phyloP scores from a whole-genome alignment of 2,888 invertebrate species.

The Bellardia bayeri region DNA sequence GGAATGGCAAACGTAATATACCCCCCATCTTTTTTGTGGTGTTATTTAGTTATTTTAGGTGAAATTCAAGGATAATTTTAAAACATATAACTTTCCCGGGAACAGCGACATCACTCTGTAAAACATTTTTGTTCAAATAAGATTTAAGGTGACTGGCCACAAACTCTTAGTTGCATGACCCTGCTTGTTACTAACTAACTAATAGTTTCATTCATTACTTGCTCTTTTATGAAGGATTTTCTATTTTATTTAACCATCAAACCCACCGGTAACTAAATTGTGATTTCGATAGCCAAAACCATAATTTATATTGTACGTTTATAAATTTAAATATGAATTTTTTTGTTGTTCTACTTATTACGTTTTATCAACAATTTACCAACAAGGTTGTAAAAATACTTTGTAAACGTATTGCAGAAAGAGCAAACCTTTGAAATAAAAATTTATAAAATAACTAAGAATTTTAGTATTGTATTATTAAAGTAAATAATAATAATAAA shows the following conservation, averaged over 20 bases:
- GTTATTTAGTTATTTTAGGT: too few relatives aligned
- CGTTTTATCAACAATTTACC: conserved; percentile 51
- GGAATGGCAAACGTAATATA: too few relatives aligned
- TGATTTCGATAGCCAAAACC: conserved; percentile 73
- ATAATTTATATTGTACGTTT: conserved; percentile 72
- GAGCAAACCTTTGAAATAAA: conserved; percentile 18
- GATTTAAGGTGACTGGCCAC: too few relatives aligned
- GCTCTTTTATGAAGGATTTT: conserved; percentile 26
- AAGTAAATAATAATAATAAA: too few relatives aligned
- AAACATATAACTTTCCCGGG: too few relatives aligned
- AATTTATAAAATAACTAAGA: too few relatives aligned
- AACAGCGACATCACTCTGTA: too few relatives aligned
- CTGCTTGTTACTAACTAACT: neutral
- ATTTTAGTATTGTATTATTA: too few relatives aligned
- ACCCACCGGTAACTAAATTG: conserved; percentile 71
- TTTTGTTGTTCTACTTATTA: conserved; percentile 33
- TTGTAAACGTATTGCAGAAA: neutral
- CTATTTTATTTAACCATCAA: conserved; percentile 8
- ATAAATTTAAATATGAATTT: conserved; percentile 59
- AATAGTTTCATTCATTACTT: neutral
- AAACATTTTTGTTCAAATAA: too few relatives aligned
- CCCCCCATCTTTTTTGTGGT: too few relatives aligned
- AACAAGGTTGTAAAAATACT: conserved; percentile 3
- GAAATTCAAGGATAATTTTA: too few relatives aligned
- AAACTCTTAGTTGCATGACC: too few relatives aligned